phyloP scores from a whole-genome alignment of 30 jellyfish, hydroid and myxozoan species.

The Cassiopea andromeda region DNA sequence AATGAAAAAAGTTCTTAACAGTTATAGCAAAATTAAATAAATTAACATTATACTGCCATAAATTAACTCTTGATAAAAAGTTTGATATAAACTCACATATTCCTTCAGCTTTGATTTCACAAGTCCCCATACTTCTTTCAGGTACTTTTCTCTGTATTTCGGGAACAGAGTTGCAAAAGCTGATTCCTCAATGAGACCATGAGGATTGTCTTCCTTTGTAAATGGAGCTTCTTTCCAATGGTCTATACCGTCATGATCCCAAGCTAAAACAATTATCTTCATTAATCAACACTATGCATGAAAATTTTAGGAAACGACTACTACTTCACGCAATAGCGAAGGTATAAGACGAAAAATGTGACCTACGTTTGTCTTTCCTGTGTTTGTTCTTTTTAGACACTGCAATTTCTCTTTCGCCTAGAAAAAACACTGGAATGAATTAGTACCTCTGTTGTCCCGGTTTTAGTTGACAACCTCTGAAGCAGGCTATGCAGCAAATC shows the following conservation, averaged over 20 bases:
- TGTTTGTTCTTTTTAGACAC: conserved; percentile 68
- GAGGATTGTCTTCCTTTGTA: conserved; percentile 88
- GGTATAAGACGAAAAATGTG: no score
- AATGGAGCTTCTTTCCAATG: conserved; percentile 94
- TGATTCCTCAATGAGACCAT: conserved; percentile 94
- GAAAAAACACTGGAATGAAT: background rate
- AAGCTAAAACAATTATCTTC: conserved; percentile 22
- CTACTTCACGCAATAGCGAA: no score
- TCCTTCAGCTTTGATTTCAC: conserved; percentile 83
- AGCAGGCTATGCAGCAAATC: no score
- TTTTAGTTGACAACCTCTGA: no score
- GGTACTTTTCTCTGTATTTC: conserved; percentile 93
- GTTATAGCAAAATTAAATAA: no score
- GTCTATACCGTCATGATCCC: conserved; percentile 98
- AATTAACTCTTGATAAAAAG: no score
- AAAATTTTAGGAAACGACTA: background rate
- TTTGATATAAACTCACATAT: conserved; percentile 81
- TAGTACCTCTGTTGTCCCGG: no score
- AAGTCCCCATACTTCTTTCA: conserved; percentile 97
- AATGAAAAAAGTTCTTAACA: no score
- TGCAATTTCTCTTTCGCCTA: conserved; percentile 19
- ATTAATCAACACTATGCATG: background rate
- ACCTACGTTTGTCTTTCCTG: conserved; percentile 84
- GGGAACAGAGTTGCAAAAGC: conserved; percentile 98
- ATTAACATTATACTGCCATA: no score